Conservation (phyloP, 2,797 vertebrate genomes). For the Coregonus sp. region DNA sequence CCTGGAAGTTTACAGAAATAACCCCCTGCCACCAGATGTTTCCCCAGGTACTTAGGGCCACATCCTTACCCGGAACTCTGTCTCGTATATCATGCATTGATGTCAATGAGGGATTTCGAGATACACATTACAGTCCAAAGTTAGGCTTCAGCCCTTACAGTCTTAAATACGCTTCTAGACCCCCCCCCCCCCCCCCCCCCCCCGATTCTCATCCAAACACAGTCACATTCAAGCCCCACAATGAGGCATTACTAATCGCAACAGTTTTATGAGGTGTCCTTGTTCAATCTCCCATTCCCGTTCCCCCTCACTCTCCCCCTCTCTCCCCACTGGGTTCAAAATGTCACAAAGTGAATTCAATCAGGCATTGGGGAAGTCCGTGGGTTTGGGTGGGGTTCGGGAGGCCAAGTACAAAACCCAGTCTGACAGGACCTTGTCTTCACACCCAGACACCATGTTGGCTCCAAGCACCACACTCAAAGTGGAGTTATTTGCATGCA, state of each 20-base stretch:
- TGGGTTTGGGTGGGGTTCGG: conserved; percentile 11
- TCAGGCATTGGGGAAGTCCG: conserved; percentile 39
- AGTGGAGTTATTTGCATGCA: conserved; percentile 14
- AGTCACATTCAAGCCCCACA: conserved; percentile 69
- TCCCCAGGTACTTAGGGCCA: neutral
- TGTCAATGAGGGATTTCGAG: neutral
- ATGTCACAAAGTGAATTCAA: conserved; percentile 60
- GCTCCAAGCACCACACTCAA: neutral
- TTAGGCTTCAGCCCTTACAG: conserved; percentile 4
- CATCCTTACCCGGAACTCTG: conserved; percentile 18
- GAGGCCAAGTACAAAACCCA: conserved; percentile 14
- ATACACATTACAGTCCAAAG: neutral
- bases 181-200: conserved; percentile 25
- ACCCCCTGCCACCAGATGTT: conserved; percentile 7
- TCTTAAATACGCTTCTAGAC: neutral
- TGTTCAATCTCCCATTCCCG: conserved; percentile 22
- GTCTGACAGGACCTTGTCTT: conserved; percentile 6
- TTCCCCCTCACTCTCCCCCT: conserved; percentile 2
- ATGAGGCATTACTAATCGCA: conserved; percentile 67
- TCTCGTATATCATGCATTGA: conserved; percentile 5
- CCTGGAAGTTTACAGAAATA: conserved; percentile 1
- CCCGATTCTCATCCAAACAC: conserved; percentile 61
- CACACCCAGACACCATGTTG: neutral
- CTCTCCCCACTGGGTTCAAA: conserved; percentile 50
- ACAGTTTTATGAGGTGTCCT: conserved; percentile 65